These are phyloP conservation scores for Nudaria mundana DNA, from an alignment of 2,888 invertebrate genomes.

Conservation along the genomic window DNA sequence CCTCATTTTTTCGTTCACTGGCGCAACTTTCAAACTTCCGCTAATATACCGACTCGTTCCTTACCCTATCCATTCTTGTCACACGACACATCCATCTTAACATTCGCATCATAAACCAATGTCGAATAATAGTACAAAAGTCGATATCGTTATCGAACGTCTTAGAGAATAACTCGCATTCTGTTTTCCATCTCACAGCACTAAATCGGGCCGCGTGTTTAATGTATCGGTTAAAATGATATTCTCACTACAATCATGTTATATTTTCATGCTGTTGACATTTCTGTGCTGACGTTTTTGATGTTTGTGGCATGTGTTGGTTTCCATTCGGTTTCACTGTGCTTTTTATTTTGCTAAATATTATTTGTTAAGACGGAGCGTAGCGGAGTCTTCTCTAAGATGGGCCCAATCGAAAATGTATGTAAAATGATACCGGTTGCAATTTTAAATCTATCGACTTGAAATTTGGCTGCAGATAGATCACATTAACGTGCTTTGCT, in stretches of 20 bases:
- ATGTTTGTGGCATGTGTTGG: constrained; percentile 5
- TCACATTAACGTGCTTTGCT: neutral
- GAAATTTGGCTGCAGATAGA: neutral
- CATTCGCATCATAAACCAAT: neutral
- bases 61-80: no score
- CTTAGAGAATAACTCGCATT: constrained; percentile 32
- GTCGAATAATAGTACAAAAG: neutral
- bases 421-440: neutral
- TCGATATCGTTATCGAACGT: constrained; percentile 12
- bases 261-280: constrained; percentile 17
- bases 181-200: constrained; percentile 53
- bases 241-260: constrained; percentile 36
- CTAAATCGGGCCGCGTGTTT: constrained; percentile 53
- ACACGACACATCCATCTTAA: no score
- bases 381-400: no score
- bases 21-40: no score
- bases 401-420: neutral
- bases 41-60: no score
- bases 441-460: neutral
- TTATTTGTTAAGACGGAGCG: no score
- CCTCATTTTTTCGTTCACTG: no score
- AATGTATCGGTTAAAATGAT: constrained; percentile 66
- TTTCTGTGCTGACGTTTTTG: constrained; percentile 2
- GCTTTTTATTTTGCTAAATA: constrained; percentile 11
- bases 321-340: constrained; percentile 21